These are phyloP conservation scores for Brachionus angularis DNA, from an alignment of 1,140 invertebrate species.

Conservation along the genomic window DNA sequence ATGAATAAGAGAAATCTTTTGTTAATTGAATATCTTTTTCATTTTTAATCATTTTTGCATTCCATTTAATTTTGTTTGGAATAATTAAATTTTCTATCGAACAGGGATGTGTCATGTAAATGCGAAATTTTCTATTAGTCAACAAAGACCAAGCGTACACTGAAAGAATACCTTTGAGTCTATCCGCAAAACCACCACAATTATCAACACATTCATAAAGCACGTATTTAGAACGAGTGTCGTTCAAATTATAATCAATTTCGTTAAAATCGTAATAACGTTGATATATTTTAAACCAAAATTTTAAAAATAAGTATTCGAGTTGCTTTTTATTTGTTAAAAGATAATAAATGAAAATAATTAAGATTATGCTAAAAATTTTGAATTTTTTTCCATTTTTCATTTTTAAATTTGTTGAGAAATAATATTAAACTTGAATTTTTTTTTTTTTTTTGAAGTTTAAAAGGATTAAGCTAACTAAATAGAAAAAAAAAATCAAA, in stretches of 20 bases:
- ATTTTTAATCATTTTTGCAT: background rate
- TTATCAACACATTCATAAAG: background rate
- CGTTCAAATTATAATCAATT: background rate
- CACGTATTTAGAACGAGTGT: background rate
- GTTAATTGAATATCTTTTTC: background rate
- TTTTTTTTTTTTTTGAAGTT: too few relatives aligned
- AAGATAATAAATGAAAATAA: too few relatives aligned
- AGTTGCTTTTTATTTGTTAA: too few relatives aligned
- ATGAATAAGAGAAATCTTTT: background rate
- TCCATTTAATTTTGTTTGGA: background rate
- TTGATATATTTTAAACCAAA: background rate
- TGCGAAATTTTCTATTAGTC: background rate
- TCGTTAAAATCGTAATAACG: background rate
- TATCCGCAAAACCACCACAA: background rate
- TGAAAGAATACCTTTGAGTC: background rate
- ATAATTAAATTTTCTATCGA: background rate
- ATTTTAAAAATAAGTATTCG: too few relatives aligned
- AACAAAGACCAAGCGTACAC: background rate
- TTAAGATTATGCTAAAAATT: too few relatives aligned
- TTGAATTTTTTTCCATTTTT: too few relatives aligned
- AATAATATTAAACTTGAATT: too few relatives aligned
- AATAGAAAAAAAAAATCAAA: too few relatives aligned
- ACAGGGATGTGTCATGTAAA: background rate
- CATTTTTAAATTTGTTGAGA: too few relatives aligned
- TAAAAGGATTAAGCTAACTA: too few relatives aligned